Conservation (phyloP, 2,888 invertebrate genomes). For the Erannis defoliaria region DNA sequence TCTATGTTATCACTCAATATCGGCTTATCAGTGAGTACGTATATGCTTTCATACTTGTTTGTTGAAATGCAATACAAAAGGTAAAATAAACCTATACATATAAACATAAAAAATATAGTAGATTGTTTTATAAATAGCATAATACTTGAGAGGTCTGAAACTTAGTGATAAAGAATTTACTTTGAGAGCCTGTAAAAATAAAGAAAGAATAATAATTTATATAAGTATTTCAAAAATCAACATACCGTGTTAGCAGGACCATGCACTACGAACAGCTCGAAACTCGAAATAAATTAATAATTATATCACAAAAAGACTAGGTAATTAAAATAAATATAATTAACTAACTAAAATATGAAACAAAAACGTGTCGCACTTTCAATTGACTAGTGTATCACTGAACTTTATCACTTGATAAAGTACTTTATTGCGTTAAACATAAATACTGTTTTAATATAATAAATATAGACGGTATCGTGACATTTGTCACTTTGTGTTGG, state of each 20-base stretch:
- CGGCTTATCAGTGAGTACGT: conserved; percentile 5
- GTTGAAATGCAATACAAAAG: neutral
- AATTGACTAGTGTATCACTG: conserved; percentile 11
- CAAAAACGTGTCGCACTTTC: conserved; percentile 4
- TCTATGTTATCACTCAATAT: conserved; percentile 7
- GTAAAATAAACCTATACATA: too few species aligned
- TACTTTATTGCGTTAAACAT: neutral
- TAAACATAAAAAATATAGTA: too few species aligned
- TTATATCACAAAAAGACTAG: conserved; percentile 30
- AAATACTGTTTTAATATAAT: conserved; percentile 7
- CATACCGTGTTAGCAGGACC: conserved; percentile 24
- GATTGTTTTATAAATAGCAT: neutral
- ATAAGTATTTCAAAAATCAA: neutral
- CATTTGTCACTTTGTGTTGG: neutral
- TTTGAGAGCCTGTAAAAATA: too few species aligned
- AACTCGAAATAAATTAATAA: neutral
- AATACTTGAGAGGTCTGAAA: too few species aligned
- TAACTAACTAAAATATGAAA: neutral
- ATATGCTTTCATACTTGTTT: neutral
- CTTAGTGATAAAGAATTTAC: too few species aligned
- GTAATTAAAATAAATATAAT: conserved; percentile 6
- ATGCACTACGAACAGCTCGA: conserved; percentile 1
- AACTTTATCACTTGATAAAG: conserved; percentile 13
- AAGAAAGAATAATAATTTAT: neutral
- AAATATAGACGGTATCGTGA: conserved; percentile 9